Evolutionary conservation across 2,888 invertebrate species (phyloP).

Genomic region (Drosophila atroscutellata): DNA sequence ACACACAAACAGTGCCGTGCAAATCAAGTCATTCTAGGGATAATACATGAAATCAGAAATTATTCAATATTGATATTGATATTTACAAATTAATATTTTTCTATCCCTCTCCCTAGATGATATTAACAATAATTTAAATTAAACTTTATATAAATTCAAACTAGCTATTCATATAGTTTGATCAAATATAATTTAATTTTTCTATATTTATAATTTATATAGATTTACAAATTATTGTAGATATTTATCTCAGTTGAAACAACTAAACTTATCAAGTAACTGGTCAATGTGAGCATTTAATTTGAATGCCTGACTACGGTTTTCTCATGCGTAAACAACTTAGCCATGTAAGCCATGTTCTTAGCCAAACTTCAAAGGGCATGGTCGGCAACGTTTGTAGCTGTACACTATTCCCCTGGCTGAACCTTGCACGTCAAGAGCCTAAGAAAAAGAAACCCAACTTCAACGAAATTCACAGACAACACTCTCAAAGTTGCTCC

Average conservation of each 20-base stretch:
- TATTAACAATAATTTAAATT: background rate
- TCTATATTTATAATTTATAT: background rate
- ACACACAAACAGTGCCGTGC: background rate
- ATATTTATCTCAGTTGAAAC: background rate
- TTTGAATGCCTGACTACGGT: slow-evolving; percentile 9
- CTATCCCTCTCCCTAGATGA: background rate
- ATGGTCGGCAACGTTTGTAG: slow-evolving; percentile 33
- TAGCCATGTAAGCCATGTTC: slow-evolving; percentile 32
- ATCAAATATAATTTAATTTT: too few relatives aligned
- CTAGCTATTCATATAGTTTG: background rate
- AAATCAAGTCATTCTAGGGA: background rate
- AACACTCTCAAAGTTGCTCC: slow-evolving; percentile 34
- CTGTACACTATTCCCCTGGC: slow-evolving; percentile 21
- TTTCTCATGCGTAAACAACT: slow-evolving; percentile 28
- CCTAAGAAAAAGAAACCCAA: slow-evolving; percentile 26
- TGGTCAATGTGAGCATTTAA: background rate
- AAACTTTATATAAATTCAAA: too few relatives aligned
- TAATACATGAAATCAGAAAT: background rate
- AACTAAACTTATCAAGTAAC: background rate
- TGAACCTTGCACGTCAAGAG: slow-evolving; percentile 42
- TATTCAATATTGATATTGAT: background rate
- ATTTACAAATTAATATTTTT: background rate
- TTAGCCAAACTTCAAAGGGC: slow-evolving; percentile 54
- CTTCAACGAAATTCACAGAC: slow-evolving; percentile 63
- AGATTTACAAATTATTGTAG: background rate